Conservation (phyloP, 2,113 vertebrate species). For the Strix uralensis region DNA sequence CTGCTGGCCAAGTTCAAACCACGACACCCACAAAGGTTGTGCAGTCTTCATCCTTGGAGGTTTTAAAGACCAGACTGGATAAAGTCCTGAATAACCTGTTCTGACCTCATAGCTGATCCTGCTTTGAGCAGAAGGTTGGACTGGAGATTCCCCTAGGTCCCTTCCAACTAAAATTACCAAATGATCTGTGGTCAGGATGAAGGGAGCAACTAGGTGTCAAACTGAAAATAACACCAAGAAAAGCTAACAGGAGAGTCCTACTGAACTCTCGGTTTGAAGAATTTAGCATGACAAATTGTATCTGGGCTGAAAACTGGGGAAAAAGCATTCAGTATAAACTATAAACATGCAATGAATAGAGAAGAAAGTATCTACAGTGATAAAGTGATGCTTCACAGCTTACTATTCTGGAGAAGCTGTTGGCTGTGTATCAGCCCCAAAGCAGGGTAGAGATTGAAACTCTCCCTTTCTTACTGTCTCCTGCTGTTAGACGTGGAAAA, state of each 20-base stretch:
- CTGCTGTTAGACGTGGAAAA: background rate
- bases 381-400: background rate
- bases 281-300: rapidly evolving
- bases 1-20: too few species aligned
- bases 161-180: background rate
- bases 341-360: background rate
- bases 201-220: background rate
- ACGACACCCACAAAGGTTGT: background rate
- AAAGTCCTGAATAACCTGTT: background rate
- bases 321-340: background rate
- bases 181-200: background rate
- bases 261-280: background rate
- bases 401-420: background rate
- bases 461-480: background rate
- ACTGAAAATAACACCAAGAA: background rate
- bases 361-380: background rate
- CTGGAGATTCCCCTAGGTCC: background rate
- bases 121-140: background rate
- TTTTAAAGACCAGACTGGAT: background rate
- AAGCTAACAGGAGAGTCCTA: background rate
- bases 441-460: background rate
- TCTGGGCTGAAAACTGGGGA: background rate
- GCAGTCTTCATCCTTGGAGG: background rate
- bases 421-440: background rate
- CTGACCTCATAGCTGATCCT: background rate